Conservation (phyloP, 1,140 invertebrate genomes). For the Teleopsis dalmanni region DNA sequence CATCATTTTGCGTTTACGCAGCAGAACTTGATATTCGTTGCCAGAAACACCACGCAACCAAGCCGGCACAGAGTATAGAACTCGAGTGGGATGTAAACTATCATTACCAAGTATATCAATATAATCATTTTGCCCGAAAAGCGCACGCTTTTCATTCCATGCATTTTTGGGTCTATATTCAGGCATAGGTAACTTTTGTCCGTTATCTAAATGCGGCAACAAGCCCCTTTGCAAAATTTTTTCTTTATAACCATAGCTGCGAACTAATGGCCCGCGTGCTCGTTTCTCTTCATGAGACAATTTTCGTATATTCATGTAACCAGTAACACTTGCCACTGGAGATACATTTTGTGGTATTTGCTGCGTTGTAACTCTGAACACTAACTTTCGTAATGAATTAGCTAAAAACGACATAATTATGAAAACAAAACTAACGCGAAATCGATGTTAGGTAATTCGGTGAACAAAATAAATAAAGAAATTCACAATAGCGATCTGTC, state of each 20-base stretch:
- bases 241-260: constrained; percentile 65
- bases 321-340: too few relatives aligned
- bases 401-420: constrained; percentile 10
- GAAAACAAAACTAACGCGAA: too few relatives aligned
- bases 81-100: constrained; percentile 67
- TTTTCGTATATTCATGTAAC: constrained; percentile 42
- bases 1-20: constrained; percentile 66
- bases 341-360: background rate
- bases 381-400: background rate
- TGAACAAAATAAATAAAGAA: too few relatives aligned
- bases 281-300: constrained; percentile 63
- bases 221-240: constrained; percentile 57
- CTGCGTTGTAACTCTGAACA: background rate
- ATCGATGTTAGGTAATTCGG: too few relatives aligned
- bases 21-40: constrained; percentile 72
- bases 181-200: constrained; percentile 55
- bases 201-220: constrained; percentile 54
- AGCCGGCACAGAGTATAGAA: constrained; percentile 73
- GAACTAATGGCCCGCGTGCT: constrained; percentile 51
- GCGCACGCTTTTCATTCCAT: constrained; percentile 68
- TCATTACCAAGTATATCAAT: constrained; percentile 88
- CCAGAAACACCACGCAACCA: constrained; percentile 85
- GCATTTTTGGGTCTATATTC: constrained; percentile 56
- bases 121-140: constrained; percentile 95
- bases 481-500: too few relatives aligned